Evolutionary conservation across 2,797 vertebrate genomes (phyloP).

Genomic region (Catostomus latipinnis): DNA sequence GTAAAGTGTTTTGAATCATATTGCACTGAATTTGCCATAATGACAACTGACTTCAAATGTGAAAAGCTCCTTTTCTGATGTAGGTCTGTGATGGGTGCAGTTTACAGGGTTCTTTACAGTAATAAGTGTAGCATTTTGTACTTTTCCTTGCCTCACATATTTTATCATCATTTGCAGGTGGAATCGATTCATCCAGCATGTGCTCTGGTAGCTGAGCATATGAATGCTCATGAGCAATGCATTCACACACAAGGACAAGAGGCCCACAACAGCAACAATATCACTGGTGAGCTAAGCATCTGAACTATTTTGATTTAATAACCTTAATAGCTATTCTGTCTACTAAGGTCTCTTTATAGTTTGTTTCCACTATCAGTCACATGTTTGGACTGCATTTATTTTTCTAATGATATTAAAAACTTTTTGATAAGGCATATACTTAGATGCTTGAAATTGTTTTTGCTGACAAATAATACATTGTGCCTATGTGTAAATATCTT

Average conservation of each 20-base stretch:
- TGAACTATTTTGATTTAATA: constrained; percentile 7
- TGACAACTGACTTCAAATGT: constrained; percentile 2
- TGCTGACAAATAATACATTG: too few species aligned
- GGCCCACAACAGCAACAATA: constrained; percentile 60
- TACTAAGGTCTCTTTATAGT: too few species aligned
- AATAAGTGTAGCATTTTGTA: background rate
- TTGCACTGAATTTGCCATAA: background rate
- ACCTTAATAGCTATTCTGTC: background rate
- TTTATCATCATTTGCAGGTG: constrained; percentile 58
- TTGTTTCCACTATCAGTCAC: too few species aligned
- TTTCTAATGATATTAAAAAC: too few species aligned
- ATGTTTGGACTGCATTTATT: too few species aligned
- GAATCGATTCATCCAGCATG: constrained; percentile 78
- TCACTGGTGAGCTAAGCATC: constrained; percentile 64
- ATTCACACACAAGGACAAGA: constrained; percentile 65
- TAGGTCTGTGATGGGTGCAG: background rate
- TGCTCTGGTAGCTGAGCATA: constrained; percentile 73
- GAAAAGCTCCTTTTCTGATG: background rate
- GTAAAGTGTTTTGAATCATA: background rate
- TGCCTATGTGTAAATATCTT: too few species aligned
- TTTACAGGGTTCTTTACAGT: background rate
- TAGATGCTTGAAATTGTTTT: too few species aligned
- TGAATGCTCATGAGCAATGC: constrained; percentile 74
- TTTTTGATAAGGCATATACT: too few species aligned
- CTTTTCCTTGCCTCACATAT: background rate